phyloP scores from a whole-genome alignment of 2,797 vertebrate genomes.

The Spheniscus humboldti region DNA sequence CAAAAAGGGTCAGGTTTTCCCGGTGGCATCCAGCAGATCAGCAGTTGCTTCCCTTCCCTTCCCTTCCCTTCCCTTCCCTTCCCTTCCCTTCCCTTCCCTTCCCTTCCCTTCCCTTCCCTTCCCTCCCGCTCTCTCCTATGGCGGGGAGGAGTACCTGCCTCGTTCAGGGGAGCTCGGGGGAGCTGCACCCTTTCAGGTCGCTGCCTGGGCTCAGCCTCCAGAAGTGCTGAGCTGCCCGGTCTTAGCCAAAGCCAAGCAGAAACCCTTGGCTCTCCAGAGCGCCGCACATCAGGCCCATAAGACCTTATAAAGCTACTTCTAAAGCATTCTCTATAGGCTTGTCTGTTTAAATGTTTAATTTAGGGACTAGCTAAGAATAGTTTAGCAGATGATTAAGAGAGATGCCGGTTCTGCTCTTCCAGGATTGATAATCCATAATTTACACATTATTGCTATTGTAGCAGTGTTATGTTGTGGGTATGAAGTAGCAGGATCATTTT shows the following conservation, averaged over 20 bases:
- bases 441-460: background rate
- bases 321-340: background rate
- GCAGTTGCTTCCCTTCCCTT: background rate
- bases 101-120: no score
- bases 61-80: background rate
- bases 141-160: background rate
- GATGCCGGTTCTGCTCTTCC: background rate
- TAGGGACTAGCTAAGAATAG: slow-evolving; percentile 9
- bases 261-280: background rate
- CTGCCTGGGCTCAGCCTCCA: background rate
- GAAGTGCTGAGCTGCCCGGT: background rate
- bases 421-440: slow-evolving; percentile 10
- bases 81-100: no score
- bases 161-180: fast-evolving
- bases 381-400: background rate
- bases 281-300: background rate
- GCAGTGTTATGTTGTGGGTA: background rate
- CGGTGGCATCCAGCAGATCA: background rate
- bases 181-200: background rate
- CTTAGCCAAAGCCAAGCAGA: background rate
- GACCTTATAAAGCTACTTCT: background rate
- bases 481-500: slow-evolving; percentile 23
- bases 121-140: background rate
- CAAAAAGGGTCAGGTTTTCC: background rate
- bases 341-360: slow-evolving; percentile 1